phyloP scores from a whole-genome alignment of 2,888 invertebrate genomes.

The Eristalinus aeneus region DNA sequence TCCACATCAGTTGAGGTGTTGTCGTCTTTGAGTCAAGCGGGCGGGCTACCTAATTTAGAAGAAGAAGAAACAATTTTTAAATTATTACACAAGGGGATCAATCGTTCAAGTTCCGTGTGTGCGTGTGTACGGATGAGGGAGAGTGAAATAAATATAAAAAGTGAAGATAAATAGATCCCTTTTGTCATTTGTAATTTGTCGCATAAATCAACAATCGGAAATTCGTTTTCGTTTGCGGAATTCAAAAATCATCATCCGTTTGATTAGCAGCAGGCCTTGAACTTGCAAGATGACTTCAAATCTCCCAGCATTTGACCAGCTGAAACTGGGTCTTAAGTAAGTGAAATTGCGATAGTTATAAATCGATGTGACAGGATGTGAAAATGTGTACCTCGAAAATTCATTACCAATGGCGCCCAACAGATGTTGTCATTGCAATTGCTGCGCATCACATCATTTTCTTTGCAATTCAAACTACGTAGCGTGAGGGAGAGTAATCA shows the following conservation, averaged over 20 bases:
- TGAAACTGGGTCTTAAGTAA: slow-evolving; percentile 79
- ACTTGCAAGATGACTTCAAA: slow-evolving; percentile 75
- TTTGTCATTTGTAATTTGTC: not conserved
- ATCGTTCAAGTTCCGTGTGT: slow-evolving; percentile 1
- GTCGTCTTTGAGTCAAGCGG: slow-evolving; percentile 75
- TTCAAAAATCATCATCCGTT: not conserved
- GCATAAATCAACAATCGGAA: not conserved
- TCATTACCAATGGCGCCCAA: slow-evolving; percentile 39
- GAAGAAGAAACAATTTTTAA: slow-evolving; percentile 5
- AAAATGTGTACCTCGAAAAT: slow-evolving; percentile 4
- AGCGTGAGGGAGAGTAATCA: slow-evolving; percentile 1
- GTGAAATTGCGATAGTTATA: slow-evolving; percentile 51
- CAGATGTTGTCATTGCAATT: slow-evolving; percentile 48
- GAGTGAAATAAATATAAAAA: not conserved
- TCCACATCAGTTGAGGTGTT: slow-evolving; percentile 77
- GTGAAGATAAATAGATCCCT: not conserved
- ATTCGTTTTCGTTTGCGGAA: not conserved
- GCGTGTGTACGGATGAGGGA: slow-evolving; percentile 6
- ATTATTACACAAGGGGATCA: slow-evolving; percentile 30
- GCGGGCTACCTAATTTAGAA: slow-evolving; percentile 71
- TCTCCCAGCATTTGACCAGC: slow-evolving; percentile 78
- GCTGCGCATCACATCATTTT: slow-evolving; percentile 18
- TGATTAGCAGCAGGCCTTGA: not conserved
- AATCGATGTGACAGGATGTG: not conserved
- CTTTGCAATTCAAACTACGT: not conserved